Evolutionary conservation across 2,797 vertebrate genomes (phyloP), one percentile per base, ranked within the genome.

Genomic region (Hyperoplus lanceolatus): DNA sequence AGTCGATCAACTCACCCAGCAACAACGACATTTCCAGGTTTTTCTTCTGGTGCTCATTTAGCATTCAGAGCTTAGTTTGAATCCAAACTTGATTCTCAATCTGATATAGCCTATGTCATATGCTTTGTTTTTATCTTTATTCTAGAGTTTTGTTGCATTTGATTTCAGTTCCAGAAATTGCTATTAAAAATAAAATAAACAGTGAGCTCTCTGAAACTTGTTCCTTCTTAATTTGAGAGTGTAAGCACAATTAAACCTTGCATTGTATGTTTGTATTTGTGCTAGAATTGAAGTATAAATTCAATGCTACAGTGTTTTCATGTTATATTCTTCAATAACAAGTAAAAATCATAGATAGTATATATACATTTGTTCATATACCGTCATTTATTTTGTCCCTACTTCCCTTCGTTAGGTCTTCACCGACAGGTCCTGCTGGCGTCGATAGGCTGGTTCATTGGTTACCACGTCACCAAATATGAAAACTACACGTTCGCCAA

Each of bases 361-460:
- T 29, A 29, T 29, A 29, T 29, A 29, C 3, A 29, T 29, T 3
- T 29, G 29, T 29, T 29, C 29, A 29, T 29, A 29, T 5, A 8
- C 15, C 15, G 4, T 39, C 1, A 46, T 59, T 15, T 57, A 7
- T 38, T 6, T 0, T 8, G 0, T 41, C 8, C 0, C 8, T 0
- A 39, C 56, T 58, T 51, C 0, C 21, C 4, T 15, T 13, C 29
- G 88, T 58, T 76, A 99, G 98, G 98, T 77, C 63, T 97, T 48
- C 98, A 98, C 78, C 96, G 98, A 5, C 98, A 99, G 71, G 1
- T 95, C 54, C 93, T 99, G 0, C 15, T 92, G 0, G 0, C 91
- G 14, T 95, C 94, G 0, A 55, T 96, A 67, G 97, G 96, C 0
- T 95, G 95, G 93, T 96, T 97, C 68, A 3, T 94, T 15, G 98